Conservation (phyloP, 2,113 vertebrate species). For the Perca schrenkii region DNA sequence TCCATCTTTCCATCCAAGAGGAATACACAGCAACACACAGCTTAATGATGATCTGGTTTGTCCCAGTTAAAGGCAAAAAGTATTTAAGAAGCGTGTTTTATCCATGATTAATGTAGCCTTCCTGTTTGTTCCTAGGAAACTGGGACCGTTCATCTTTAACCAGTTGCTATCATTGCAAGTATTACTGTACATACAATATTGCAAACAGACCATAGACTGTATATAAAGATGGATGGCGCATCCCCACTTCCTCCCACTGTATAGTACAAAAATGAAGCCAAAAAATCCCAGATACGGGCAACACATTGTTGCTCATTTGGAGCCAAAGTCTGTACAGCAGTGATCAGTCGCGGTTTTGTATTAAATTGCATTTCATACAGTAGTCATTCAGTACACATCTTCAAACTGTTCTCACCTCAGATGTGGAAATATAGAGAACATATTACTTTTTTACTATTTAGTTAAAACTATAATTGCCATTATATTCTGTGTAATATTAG, state of each 20-base stretch:
- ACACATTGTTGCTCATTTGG: too few species aligned
- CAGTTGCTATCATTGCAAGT: not conserved
- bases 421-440: not conserved
- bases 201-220: too few species aligned
- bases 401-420: not conserved
- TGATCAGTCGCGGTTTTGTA: too few species aligned
- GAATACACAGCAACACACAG: not conserved
- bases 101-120: not conserved
- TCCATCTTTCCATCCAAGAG: slow-evolving; percentile 24
- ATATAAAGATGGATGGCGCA: too few species aligned
- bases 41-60: slow-evolving; percentile 10
- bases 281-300: too few species aligned
- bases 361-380: not conserved
- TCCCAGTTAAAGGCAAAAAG: slow-evolving; percentile 4
- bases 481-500: not conserved
- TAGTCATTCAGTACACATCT: not conserved
- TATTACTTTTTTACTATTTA: not conserved
- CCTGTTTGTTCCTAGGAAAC: not conserved
- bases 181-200: not conserved
- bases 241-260: too few species aligned
- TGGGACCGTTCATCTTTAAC: not conserved
- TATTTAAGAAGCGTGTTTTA: not conserved
- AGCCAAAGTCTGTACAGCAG: too few species aligned
- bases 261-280: too few species aligned
- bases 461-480: not conserved